Evolutionary conservation across 2,888 invertebrate genomes (phyloP).

Genomic region (Carcina quercana): DNA sequence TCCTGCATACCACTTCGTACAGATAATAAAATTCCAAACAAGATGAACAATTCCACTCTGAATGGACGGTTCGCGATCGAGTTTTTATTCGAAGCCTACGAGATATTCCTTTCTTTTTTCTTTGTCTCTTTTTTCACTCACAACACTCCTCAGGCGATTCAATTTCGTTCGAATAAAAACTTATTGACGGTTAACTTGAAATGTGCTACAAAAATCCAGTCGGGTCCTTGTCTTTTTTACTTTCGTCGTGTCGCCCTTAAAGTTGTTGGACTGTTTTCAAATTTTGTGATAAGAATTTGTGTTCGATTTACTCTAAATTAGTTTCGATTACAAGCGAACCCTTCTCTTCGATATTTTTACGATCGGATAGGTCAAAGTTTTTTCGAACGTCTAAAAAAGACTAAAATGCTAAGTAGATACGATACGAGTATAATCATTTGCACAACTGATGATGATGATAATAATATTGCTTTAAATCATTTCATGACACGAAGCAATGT

Average conservation of each 20-base stretch:
- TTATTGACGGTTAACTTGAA: conserved; percentile 5
- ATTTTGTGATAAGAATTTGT: too few species aligned
- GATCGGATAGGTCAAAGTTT: too few species aligned
- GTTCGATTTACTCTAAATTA: too few species aligned
- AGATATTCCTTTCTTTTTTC: background rate
- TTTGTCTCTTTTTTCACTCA: too few species aligned
- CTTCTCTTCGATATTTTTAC: too few species aligned
- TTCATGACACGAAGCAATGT: too few species aligned
- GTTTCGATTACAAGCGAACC: too few species aligned
- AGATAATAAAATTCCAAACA: conserved; percentile 3
- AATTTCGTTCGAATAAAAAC: conserved; percentile 5
- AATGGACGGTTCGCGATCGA: background rate
- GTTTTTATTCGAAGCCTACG: background rate
- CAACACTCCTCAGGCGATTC: conserved; percentile 1
- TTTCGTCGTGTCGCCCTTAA: background rate
- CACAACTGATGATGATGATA: too few species aligned
- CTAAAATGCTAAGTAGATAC: too few species aligned
- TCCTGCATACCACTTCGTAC: background rate
- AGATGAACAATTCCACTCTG: conserved; percentile 4
- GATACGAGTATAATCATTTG: too few species aligned
- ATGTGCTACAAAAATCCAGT: conserved; percentile 1
- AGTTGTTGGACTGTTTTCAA: background rate
- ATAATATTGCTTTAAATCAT: too few species aligned
- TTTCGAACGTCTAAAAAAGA: too few species aligned
- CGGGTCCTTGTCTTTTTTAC: background rate